phyloP scores from a whole-genome alignment of 2,113 vertebrate species.

The Chaetodon trifascialis region DNA sequence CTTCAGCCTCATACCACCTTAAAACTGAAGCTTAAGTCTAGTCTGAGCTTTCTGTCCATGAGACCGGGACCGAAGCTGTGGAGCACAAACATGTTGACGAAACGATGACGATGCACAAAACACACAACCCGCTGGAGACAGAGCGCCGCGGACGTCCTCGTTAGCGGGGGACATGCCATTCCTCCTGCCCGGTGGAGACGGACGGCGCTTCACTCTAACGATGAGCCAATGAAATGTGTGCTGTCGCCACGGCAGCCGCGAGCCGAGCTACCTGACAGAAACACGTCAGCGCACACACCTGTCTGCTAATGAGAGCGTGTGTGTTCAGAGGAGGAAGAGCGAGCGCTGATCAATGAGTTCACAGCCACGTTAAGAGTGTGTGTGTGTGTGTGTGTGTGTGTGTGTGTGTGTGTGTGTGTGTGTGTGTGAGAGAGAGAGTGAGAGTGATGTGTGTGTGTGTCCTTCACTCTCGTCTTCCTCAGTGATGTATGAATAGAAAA shows the following conservation, averaged over 20 bases:
- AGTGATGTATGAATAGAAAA: constrained; percentile 26
- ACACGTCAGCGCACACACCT: neutral
- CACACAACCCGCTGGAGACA: neutral
- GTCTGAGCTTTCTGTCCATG: no score
- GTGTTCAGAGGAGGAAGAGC: no score
- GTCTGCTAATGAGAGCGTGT: no score
- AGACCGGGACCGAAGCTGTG: no score
- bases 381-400: neutral
- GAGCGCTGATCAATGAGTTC: neutral
- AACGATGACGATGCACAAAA: constrained; percentile 8
- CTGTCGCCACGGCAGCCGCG: neutral
- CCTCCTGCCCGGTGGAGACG: constrained; percentile 27
- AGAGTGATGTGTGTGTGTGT: neutral
- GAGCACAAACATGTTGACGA: no score
- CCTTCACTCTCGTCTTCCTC: neutral
- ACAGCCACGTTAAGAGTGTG: neutral
- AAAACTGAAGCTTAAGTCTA: no score
- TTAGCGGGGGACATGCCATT: constrained; percentile 10
- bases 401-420: no score
- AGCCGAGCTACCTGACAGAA: neutral
- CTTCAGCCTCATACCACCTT: no score
- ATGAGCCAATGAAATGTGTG: neutral
- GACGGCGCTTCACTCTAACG: neutral
- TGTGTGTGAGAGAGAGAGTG: no score
- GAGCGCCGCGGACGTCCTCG: neutral